Percentiles rank a stretch among this genome's conserved stretches.
phyloP scores from a whole-genome alignment of 1,140 invertebrate species.

The Anastrepha ludens region DNA sequence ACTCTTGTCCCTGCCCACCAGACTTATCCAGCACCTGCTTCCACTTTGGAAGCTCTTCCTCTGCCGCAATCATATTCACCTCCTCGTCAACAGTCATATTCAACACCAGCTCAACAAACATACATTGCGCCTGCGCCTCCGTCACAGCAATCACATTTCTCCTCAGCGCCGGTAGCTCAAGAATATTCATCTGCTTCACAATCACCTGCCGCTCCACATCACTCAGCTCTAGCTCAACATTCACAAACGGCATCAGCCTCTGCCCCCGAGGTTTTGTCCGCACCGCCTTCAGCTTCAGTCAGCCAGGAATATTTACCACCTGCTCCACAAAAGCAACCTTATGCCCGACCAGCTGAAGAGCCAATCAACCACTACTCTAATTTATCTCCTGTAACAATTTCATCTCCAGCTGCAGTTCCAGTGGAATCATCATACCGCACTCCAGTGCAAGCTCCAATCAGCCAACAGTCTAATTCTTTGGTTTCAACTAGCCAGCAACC shows the following conservation, averaged over 20 bases:
- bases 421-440: too few relatives aligned
- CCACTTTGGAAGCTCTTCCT: background rate
- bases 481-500: background rate
- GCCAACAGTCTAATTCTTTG: background rate
- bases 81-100: slow-evolving; percentile 53
- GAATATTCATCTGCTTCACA: too few relatives aligned
- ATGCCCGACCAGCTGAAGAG: too few relatives aligned
- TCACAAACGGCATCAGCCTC: background rate
- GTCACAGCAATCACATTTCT: too few relatives aligned
- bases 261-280: background rate
- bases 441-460: background rate
- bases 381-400: too few relatives aligned
- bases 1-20: background rate
- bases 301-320: slow-evolving; percentile 15
- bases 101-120: background rate
- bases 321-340: background rate
- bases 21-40: slow-evolving; percentile 56
- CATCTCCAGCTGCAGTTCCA: too few relatives aligned
- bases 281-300: background rate
- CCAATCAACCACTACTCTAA: too few relatives aligned
- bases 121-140: background rate
- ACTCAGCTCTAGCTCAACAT: slow-evolving; percentile 29
- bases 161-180: too few relatives aligned
- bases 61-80: background rate
- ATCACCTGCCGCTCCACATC: too few relatives aligned